Evolutionary conservation across 1,140 invertebrate genomes (phyloP).

Genomic region (Aplysia californica): DNA sequence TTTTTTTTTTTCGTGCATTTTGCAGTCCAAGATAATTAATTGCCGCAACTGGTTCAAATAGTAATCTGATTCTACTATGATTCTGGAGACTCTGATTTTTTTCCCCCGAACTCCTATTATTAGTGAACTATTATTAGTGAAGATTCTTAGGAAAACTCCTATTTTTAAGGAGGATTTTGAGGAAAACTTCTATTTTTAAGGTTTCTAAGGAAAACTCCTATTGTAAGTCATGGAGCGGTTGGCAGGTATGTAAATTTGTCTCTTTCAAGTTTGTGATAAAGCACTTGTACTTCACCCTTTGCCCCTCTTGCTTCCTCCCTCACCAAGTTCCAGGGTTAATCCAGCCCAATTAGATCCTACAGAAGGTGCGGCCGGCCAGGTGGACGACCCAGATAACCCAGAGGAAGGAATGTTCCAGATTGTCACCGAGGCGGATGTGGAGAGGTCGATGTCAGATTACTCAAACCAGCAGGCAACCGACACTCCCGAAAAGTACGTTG

Average conservation of each 20-base stretch:
- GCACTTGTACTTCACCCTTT: not conserved
- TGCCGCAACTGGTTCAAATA: too few relatives aligned
- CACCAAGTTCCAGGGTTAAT: not conserved
- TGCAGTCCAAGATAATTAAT: too few relatives aligned
- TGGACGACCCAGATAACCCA: conserved; percentile 25
- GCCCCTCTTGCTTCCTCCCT: not conserved
- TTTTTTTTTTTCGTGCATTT: too few relatives aligned
- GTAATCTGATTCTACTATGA: too few relatives aligned
- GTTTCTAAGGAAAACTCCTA: not conserved
- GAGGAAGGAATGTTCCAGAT: conserved; percentile 57
- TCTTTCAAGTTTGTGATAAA: not conserved
- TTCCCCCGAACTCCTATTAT: too few relatives aligned
- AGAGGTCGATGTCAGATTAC: conserved; percentile 54
- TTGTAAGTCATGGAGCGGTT: not conserved
- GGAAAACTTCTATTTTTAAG: not conserved
- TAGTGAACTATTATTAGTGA: too few relatives aligned
- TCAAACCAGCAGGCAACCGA: too few relatives aligned
- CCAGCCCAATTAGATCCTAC: not conserved
- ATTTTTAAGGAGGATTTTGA: too few relatives aligned
- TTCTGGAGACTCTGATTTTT: too few relatives aligned
- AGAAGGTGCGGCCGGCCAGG: conserved; percentile 13
- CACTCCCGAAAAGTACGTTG: too few relatives aligned
- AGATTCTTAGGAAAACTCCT: too few relatives aligned
- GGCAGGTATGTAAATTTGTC: not conserved
- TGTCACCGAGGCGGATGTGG: conserved; percentile 62